Evolutionary conservation across 2,113 vertebrate species (phyloP), one percentile per base, ranked within the genome.

Genomic region (Cricetomys ansorgei): DNA sequence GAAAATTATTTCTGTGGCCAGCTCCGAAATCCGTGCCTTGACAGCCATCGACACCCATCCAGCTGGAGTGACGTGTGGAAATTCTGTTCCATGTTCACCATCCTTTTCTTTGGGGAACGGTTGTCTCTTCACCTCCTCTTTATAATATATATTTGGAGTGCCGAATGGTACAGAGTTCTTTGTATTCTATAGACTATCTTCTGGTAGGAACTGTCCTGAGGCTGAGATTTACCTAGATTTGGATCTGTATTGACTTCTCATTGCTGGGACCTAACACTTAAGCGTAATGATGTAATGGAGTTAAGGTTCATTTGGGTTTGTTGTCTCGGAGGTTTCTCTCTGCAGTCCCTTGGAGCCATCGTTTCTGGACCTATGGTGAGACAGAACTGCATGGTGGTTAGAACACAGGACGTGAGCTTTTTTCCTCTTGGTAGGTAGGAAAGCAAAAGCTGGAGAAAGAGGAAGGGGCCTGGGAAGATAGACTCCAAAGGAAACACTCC

Each of bases 1-100:
- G 92, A 64, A 97, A 94, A 94, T 88, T 72, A 59, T 91, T 84
- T 94, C 94, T 79, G 37, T 81, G 94, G 96, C 96, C 92, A 88
- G 69, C 89, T 90, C 95, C 95, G 88, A 86, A 95, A 93, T 91
- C 86, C 7, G 40, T 77, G 87, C 89, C 91, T 93, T 94, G 79
- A 85, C 72, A 86, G 84, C 64, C 19, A 1, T 37, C 95, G 73
- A 53, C 34, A 50, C 50, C 73, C 94, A 53, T 93, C 72, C 48
- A 95, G 92, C 89, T 40, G 25, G 13, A n/a, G 79, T 59, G 84
- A 69, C 17, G 3, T 29, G 57, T 77, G n/a, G 96, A 75, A 91
- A 86, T 95, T 91, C 94, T 79, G 84, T 89, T 96, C 93, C 81
- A 80, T 62, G 34, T 70, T 85, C 69, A 67, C 34, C 50, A 96